Evolutionary conservation across 2,113 vertebrate genomes (phyloP).

Genomic region (Gambusia affinis): DNA sequence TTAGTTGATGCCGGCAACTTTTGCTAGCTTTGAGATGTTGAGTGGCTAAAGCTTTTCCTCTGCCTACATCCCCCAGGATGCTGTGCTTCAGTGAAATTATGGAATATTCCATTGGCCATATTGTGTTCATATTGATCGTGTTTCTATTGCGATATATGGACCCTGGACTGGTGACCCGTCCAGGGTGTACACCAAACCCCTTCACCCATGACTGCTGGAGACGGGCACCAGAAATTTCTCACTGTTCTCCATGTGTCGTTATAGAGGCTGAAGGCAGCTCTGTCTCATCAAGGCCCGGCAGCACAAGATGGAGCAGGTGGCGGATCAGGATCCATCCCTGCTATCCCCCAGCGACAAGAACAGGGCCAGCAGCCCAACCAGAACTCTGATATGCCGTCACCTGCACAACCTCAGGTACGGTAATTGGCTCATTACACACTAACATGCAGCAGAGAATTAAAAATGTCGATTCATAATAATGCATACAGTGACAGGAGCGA

Average conservation of each 20-base stretch:
- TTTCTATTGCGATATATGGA: no score
- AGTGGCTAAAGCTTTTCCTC: no score
- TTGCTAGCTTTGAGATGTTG: no score
- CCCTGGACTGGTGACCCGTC: no score
- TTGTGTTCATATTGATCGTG: no score
- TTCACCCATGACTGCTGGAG: no score
- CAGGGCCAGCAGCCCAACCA: conserved; percentile 86
- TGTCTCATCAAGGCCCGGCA: conserved; percentile 83
- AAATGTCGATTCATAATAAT: neutral
- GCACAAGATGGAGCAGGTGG: conserved; percentile 80
- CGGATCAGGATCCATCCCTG: conserved; percentile 83
- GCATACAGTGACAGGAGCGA: neutral
- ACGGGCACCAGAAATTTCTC: neutral
- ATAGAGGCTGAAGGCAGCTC: conserved; percentile 90
- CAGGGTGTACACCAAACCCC: no score
- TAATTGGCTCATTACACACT: neutral
- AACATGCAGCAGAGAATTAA: neutral
- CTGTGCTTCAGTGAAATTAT: no score
- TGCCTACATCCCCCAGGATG: no score
- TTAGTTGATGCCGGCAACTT: no score
- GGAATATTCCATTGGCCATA: no score
- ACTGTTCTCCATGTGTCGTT: conserved; percentile 43
- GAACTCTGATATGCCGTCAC: conserved; percentile 90
- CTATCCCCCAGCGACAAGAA: conserved; percentile 88
- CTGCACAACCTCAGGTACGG: conserved; percentile 91